Percentiles rank a stretch among this genome's conserved stretches.
These are phyloP conservation scores for Sebastes reedi DNA, from an alignment of 2,797 vertebrate species.

Conservation along the genomic window DNA sequence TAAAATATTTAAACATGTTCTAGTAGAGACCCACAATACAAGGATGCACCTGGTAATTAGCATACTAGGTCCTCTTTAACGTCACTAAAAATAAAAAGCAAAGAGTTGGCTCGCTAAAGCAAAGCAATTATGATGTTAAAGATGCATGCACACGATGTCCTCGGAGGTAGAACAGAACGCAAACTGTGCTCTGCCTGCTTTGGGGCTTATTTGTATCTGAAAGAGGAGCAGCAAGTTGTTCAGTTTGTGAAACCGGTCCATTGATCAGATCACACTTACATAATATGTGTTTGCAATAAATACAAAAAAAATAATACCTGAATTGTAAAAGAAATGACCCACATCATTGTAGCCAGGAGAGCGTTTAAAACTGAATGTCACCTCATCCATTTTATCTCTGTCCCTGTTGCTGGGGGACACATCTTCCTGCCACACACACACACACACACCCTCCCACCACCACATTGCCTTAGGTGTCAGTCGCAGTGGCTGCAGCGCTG, in stretches of 20 bases:
- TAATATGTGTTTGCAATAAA: background rate
- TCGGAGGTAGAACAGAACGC: background rate
- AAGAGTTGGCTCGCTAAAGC: background rate
- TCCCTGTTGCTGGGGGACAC: conserved; percentile 19
- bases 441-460: background rate
- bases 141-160: background rate
- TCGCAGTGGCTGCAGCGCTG: conserved; percentile 41
- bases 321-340: no score
- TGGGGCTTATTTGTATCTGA: background rate
- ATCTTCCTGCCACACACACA: conserved; percentile 7
- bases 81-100: background rate
- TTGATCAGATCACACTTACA: background rate
- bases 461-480: conserved; percentile 50
- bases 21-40: no score
- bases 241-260: background rate
- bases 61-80: background rate
- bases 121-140: background rate
- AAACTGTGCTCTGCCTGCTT: background rate
- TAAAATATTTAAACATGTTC: no score
- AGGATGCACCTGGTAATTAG: no score
- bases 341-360: background rate
- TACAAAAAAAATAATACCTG: background rate
- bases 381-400: conserved; percentile 40
- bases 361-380: background rate
- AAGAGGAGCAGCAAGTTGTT: background rate